Evolutionary conservation across 2,888 invertebrate species (phyloP), one percentile per base, ranked within the genome.

Genomic region (Metopia argyrocephala): DNA sequence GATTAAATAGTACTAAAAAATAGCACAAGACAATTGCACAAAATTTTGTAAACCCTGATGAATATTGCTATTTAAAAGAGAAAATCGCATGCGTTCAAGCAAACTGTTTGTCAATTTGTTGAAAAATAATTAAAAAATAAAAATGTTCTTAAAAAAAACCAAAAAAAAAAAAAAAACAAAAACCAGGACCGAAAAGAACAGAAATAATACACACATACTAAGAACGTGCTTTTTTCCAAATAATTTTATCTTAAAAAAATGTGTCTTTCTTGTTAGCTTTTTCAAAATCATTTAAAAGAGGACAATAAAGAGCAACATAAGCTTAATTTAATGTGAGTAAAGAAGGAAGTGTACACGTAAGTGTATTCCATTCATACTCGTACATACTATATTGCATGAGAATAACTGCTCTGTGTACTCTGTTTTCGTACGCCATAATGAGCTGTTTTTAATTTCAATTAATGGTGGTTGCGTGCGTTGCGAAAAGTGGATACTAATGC

Each of bases 351-450:
- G 4, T 56, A 18, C 7, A 23, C 23, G 38, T 66, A n/a, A n/a
- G n/a, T n/a, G n/a, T n/a, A n/a, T n/a, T n/a, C n/a, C n/a, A n/a
- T 6, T 20, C 31, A 25, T 70, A 65, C 61, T 68, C 73, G 70
- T n/a, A n/a, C n/a, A n/a, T n/a, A n/a, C n/a, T n/a, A n/a, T n/a
- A n/a, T n/a, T n/a, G n/a, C n/a, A n/a, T n/a, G n/a, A n/a, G n/a
- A n/a, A n/a, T n/a, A n/a, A n/a, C n/a, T n/a, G n/a, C n/a, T n/a
- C n/a, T n/a, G n/a, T n/a, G n/a, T n/a, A n/a, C n/a, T n/a, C n/a
- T n/a, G n/a, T 69, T 74, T 66, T 65, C 70, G 69, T 78, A 62
- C 69, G 81, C 81, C 81, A 81, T 78, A 78, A 81, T 78, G 70
- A 81, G 81, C 78, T 75, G 70, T 70, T 81, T 75, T 78, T 70